Base-by-base conservation (phyloP, 2,888 invertebrate species). In the Apodemia mormo region DNA sequence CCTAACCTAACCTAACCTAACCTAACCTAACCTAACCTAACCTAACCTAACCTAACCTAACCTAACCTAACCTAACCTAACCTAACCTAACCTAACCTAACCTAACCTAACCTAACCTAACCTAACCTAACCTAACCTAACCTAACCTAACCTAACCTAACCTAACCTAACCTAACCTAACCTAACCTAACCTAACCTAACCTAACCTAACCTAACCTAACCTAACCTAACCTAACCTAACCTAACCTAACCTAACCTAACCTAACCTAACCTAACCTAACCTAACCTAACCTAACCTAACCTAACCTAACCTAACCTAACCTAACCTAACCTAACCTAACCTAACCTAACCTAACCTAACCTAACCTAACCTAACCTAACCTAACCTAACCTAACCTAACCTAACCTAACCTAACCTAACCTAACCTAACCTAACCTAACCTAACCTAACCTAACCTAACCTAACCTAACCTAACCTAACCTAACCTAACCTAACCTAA, bases 171-270 rank as follows among this genome's bases (percentile, higher is more conserved):
- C 70, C 70, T 70, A 71, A 71, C 70, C 70, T 71, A 71, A 71
- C 70, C 70, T 71, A 71, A 71, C 70, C 70, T 70, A 70, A 70
- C 70, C 70, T 67, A 70, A 70, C 70, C 68, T 68, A 68, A 71
- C 71, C 71, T 68, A 71, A 66, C 71, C 68, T 68, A 68, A 71
- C 71, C 71, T 71, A 71, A 71, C 71, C 71, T 71, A 71, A 71
- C 71, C 71, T 71, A 71, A 71, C 71, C 71, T 71, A 71, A 71
- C 71, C 71, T 71, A 71, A 71, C 71, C 71, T 71, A 71, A 71
- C 71, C 71, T 71, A 71, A 69, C 68, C 68, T 69, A 69, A 71
- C 71, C 71, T 71, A 71, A 71, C 71, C 71, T 69, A 71, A 71
- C 71, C 71, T 71, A 71, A 71, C 71, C 71, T 71, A 71, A 71